Conservation (phyloP, 2,113 vertebrate species). For the Castor canadensis region DNA sequence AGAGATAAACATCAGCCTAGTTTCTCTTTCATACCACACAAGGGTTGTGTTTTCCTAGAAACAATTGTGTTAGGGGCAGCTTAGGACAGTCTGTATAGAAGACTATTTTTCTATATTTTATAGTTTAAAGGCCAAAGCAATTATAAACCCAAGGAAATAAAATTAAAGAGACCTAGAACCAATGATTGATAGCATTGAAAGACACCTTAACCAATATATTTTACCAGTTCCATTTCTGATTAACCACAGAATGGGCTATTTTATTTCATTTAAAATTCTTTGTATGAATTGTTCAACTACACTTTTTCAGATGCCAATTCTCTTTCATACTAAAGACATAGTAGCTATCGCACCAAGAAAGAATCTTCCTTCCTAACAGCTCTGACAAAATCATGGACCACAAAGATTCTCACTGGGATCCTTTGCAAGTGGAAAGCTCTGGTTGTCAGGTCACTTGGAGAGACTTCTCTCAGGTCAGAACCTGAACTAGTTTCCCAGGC, state of each 20-base stretch:
- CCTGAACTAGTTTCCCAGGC: not conserved
- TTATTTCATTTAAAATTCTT: slow-evolving; percentile 25
- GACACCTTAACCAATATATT: not conserved
- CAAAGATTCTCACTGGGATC: too few relatives aligned
- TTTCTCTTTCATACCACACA: not conserved
- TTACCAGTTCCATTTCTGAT: not conserved
- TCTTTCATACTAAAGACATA: not conserved
- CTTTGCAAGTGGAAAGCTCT: not conserved
- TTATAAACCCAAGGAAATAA: not conserved
- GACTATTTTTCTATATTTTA: not conserved
- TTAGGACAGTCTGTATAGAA: not conserved
- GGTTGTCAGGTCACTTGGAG: not conserved
- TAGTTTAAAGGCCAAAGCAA: not conserved
- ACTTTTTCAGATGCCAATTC: not conserved
- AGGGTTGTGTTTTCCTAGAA: not conserved
- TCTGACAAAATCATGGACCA: not conserved
- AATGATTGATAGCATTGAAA: not conserved
- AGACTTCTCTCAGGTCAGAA: not conserved
- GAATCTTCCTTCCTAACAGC: not conserved
- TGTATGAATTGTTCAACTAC: not conserved
- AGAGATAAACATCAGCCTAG: not conserved
- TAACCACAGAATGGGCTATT: not conserved
- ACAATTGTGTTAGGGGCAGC: not conserved
- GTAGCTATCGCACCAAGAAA: not conserved
- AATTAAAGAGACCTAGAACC: not conserved